phyloP scores from a whole-genome alignment of 2,888 invertebrate genomes.

The Ditula angustiorana region DNA sequence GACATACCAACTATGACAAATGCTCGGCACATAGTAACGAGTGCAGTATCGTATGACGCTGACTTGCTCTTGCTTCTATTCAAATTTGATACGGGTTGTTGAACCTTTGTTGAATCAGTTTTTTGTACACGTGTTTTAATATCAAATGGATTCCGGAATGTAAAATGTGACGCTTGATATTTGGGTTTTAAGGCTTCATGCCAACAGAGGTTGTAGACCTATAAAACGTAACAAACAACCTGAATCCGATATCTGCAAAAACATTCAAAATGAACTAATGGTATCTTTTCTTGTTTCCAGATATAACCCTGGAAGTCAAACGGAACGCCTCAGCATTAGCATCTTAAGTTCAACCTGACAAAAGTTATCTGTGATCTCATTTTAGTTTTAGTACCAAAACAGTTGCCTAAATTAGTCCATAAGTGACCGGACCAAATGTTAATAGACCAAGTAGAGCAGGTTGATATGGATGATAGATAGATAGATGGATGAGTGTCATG shows the following conservation, averaged over 20 bases:
- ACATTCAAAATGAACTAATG: slow-evolving; percentile 31
- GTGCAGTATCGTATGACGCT: slow-evolving; percentile 41
- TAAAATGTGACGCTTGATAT: neutral
- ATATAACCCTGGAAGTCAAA: slow-evolving; percentile 67
- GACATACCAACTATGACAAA: slow-evolving; percentile 62
- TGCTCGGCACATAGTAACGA: slow-evolving; percentile 45
- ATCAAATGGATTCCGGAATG: neutral
- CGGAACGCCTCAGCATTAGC: slow-evolving; percentile 71
- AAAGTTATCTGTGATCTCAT: slow-evolving; percentile 83
- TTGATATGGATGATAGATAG: slow-evolving; percentile 79
- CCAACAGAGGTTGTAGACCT: slow-evolving; percentile 74
- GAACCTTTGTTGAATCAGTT: slow-evolving; percentile 30
- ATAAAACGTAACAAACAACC: slow-evolving; percentile 64
- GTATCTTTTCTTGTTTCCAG: slow-evolving; percentile 66
- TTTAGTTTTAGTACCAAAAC: slow-evolving; percentile 62
- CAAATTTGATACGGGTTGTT: slow-evolving; percentile 40
- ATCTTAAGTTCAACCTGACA: slow-evolving; percentile 76
- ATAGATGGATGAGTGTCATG: slow-evolving; percentile 80
- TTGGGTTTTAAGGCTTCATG: slow-evolving; percentile 51
- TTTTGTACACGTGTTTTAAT: slow-evolving; percentile 25
- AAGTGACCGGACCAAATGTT: slow-evolving; percentile 48
- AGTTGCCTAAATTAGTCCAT: slow-evolving; percentile 64
- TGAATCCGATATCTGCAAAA: slow-evolving; percentile 48
- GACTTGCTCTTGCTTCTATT: slow-evolving; percentile 32
- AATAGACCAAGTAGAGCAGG: slow-evolving; percentile 60